Conservation (phyloP, 2,888 invertebrate species). For the Lithophane socia region DNA sequence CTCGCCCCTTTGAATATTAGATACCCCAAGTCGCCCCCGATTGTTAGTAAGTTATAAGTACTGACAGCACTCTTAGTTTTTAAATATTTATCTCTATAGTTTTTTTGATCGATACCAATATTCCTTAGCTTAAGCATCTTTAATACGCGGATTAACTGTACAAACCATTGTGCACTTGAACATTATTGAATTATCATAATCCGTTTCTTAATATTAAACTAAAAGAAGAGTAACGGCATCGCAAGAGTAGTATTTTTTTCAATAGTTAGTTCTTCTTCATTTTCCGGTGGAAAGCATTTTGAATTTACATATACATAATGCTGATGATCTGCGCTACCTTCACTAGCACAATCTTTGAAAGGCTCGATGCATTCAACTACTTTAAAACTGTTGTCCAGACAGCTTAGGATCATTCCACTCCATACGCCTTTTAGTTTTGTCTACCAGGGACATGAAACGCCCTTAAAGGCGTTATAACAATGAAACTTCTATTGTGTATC, state of each 20-base stretch:
- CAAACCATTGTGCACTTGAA: neutral
- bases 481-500: no score
- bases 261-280: neutral
- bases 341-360: neutral
- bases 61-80: no score
- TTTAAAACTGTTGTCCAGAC: neutral
- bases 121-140: neutral
- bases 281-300: neutral
- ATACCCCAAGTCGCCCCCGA: no score
- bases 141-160: constrained; percentile 8
- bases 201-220: neutral
- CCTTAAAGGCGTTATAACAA: no score
- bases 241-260: neutral
- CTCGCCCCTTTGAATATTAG: no score
- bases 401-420: neutral
- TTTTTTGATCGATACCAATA: neutral
- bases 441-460: neutral
- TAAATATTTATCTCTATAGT: neutral
- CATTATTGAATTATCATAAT: constrained; percentile 32
- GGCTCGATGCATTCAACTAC: neutral
- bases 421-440: neutral
- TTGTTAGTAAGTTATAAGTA: no score
- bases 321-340: neutral
- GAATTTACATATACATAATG: no score
- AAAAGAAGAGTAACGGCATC: constrained; percentile 9